Conservation (phyloP, 1,140 invertebrate genomes). For the Drosophila chauvacae region DNA sequence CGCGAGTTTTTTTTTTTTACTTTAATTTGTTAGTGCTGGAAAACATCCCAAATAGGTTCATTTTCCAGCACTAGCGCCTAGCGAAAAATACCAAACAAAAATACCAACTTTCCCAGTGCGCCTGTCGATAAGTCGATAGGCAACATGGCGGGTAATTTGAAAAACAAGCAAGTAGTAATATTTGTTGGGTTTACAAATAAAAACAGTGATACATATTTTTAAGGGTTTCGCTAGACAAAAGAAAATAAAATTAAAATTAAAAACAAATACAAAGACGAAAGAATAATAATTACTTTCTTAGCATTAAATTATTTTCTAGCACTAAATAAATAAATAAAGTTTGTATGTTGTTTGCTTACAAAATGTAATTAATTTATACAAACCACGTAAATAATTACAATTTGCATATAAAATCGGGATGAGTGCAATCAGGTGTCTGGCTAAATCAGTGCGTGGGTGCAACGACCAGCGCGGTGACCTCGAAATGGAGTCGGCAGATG, state of each 20-base stretch:
- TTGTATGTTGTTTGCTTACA: neutral
- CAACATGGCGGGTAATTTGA: neutral
- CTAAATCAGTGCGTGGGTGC: slow-evolving; percentile 43
- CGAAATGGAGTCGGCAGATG: slow-evolving; percentile 45
- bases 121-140: slow-evolving; percentile 39
- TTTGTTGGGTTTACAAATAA: too few relatives aligned
- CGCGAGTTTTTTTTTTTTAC: neutral
- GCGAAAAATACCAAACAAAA: neutral
- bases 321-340: too few relatives aligned
- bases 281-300: fast-evolving
- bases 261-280: neutral
- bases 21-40: neutral
- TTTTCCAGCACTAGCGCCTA: neutral
- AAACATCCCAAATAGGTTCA: neutral
- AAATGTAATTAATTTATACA: neutral
- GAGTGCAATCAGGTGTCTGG: slow-evolving; percentile 17
- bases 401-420: slow-evolving; percentile 20
- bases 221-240: too few relatives aligned
- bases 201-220: too few relatives aligned
- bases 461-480: slow-evolving; percentile 68
- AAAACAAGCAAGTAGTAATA: neutral
- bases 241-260: too few relatives aligned
- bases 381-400: slow-evolving; percentile 6
- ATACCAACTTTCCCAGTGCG: neutral
- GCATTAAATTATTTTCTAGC: too few relatives aligned